Conservation (phyloP, 53 echinoderm and acorn worm species). For the Echinarachnius parma region DNA sequence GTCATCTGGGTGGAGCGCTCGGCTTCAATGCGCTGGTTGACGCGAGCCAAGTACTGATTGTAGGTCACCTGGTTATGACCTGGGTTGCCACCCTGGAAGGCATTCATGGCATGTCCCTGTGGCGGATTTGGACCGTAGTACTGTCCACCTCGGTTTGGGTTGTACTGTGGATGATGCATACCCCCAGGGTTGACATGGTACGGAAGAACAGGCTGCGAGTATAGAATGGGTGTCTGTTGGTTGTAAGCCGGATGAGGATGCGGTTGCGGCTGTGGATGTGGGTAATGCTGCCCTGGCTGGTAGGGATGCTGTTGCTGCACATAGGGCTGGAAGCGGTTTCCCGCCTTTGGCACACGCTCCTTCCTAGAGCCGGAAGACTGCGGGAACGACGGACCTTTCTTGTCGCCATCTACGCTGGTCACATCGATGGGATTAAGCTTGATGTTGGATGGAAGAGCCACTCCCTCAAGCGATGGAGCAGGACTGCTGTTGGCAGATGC, state of each 20-base stretch:
- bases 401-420: neutral
- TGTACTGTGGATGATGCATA: neutral
- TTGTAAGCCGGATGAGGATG: neutral
- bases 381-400: neutral
- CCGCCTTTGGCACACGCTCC: neutral
- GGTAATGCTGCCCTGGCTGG: neutral
- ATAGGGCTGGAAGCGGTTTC: conserved; percentile 24
- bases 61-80: too few relatives aligned
- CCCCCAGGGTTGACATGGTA: too few relatives aligned
- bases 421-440: conserved; percentile 25
- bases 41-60: too few relatives aligned
- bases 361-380: neutral
- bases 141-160: neutral
- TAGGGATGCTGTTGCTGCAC: neutral
- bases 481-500: too few relatives aligned
- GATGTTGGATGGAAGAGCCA: neutral
- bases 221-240: neutral
- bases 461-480: conserved; percentile 15
- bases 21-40: conserved; percentile 25
- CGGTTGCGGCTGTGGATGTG: neutral
- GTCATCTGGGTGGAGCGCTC: conserved; percentile 28
- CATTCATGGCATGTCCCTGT: neutral
- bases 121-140: neutral
- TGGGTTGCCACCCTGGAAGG: neutral
- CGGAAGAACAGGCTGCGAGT: too few relatives aligned